Evolutionary conservation across 2,797 vertebrate genomes (phyloP).

Genomic region (Tamandua tetradactyla): DNA sequence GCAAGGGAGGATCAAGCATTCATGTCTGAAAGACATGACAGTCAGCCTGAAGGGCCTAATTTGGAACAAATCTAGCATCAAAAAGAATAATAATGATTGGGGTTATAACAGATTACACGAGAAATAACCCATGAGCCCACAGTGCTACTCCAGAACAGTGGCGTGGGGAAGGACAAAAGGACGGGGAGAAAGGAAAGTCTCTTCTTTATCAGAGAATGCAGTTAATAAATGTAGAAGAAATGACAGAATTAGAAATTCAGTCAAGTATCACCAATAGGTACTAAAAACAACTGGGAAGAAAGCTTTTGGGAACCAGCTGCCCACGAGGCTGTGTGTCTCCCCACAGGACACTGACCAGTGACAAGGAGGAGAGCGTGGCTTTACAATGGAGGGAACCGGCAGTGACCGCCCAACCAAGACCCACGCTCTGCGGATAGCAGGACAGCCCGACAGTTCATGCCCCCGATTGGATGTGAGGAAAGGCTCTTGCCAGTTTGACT

Average conservation of each 20-base stretch:
- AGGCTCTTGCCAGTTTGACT: not conserved
- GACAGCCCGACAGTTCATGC: not conserved
- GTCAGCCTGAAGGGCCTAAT: not conserved
- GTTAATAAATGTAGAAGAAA: not conserved
- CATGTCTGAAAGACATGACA: not conserved
- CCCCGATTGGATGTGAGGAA: not conserved
- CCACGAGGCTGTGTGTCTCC: too few species aligned
- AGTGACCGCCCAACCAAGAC: not conserved
- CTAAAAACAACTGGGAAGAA: not conserved
- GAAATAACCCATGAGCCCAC: not conserved
- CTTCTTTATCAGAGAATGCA: not conserved
- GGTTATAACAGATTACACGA: not conserved
- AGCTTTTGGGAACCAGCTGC: not conserved
- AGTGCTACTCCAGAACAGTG: not conserved
- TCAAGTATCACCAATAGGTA: not conserved
- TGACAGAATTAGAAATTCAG: not conserved
- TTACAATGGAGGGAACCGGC: too few species aligned
- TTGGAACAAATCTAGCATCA: not conserved
- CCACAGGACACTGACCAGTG: not conserved
- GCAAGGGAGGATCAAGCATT: not conserved
- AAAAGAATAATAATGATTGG: not conserved
- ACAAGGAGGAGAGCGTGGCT: not conserved
- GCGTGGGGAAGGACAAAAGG: not conserved
- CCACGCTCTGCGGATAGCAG: too few species aligned
- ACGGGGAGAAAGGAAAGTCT: not conserved